Evolutionary conservation across 2,797 vertebrate genomes (phyloP).

Genomic region (Garrulus glandarius): DNA sequence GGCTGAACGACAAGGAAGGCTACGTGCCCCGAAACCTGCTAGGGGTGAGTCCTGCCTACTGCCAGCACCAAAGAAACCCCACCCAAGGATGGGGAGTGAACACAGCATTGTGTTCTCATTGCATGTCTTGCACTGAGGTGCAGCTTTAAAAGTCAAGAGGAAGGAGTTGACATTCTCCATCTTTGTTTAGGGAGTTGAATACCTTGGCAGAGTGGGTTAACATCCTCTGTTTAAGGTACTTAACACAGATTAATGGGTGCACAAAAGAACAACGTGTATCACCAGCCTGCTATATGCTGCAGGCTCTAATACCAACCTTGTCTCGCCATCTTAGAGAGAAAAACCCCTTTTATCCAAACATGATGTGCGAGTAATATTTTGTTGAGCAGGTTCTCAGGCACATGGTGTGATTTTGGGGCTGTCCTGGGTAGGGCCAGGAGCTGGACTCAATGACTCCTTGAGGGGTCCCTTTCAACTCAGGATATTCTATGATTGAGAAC

Average conservation of each 20-base stretch:
- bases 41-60: constrained; percentile 81
- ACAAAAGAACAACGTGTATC: not conserved
- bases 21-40: constrained; percentile 93
- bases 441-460: not conserved
- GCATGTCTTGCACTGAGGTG: not conserved
- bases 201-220: not conserved
- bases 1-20: constrained; percentile 84
- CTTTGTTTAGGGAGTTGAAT: not conserved
- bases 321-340: not conserved
- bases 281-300: not conserved
- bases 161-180: not conserved
- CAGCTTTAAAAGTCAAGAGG: not conserved
- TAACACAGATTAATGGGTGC: not conserved
- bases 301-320: not conserved
- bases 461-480: not conserved
- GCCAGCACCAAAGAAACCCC: not conserved
- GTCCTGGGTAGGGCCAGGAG: not conserved
- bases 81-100: not conserved
- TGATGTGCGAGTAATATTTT: rapidly evolving
- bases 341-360: not conserved
- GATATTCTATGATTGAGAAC: not conserved
- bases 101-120: not conserved
- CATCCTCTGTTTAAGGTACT: not conserved
- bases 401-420: not conserved
- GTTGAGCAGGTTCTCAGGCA: not conserved